Evolutionary conservation across 2,797 vertebrate species (phyloP), one percentile per base, ranked within the genome.

Genomic region (Epinephelus malabaricus): DNA sequence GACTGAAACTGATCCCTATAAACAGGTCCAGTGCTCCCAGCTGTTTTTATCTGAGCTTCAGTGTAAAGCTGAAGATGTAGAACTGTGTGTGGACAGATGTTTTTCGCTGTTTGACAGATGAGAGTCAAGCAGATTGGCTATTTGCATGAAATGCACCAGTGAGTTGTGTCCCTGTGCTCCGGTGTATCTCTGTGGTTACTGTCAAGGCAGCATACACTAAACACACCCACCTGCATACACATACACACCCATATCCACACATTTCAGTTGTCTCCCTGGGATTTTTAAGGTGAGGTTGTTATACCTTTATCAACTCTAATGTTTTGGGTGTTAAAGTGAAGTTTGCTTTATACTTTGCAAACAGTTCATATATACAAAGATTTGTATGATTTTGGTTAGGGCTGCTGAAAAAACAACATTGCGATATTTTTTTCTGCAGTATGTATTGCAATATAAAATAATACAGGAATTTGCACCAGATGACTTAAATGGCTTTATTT

Each of bases 61-160:
- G 7, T 68, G 61, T 27, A 61, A 75, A 69, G 27, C 49, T 40
- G 50, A 21, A 45, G 17, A 34, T 34, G 7, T 34, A 59, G 21
- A 49, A 25, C 15, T 2, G 1, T 6, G 14, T 14, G n/a, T 14
- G n/a, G 25, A 50, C 64, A 65, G 64, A 65, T 61, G 77, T 56
- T 60, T 43, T 23, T 0, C 6, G 17, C 55, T 49, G 15, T 62
- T 46, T 63, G 27, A 64, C 43, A 51, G 34, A 73, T 47, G 45
- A 66, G 40, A 47, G 25, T 63, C 19, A 13, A 46, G 14, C 69
- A 56, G 27, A 59, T 60, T 65, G 46, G 2, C 56, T 30, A 70
- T 88, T 81, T 85, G 75, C 83, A 81, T 86, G 50, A 27, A 55
- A 19, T 17, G 27, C 54, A 21, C 17, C 56, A 17, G 9, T 23